Evolutionary conservation across 2,797 vertebrate species (phyloP).

Genomic region (Cryptoblepharus egeriae): DNA sequence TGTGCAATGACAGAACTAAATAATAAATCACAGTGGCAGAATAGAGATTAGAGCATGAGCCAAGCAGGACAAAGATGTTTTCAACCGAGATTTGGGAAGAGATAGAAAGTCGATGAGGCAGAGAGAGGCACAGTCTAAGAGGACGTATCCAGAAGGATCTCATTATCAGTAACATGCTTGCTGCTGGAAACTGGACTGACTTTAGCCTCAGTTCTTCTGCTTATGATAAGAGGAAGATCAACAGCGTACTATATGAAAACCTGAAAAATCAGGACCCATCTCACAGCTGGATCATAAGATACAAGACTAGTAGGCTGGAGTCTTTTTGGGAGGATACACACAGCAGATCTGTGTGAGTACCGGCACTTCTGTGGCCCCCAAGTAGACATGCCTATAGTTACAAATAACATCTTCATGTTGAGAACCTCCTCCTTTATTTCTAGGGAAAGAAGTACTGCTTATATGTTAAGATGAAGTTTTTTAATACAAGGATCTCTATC

Average conservation of each 20-base stretch:
- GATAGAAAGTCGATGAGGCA: not conserved
- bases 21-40: conserved; percentile 2
- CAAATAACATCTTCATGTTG: too few species aligned
- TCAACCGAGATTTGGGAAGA: not conserved
- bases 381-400: too few species aligned
- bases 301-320: too few species aligned
- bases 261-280: not conserved
- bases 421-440: too few species aligned
- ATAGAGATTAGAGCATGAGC: not conserved
- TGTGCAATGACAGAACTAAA: not conserved
- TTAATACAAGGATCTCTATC: too few species aligned
- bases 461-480: too few species aligned
- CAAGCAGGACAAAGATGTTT: not conserved
- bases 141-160: not conserved
- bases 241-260: not conserved
- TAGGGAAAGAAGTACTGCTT: too few species aligned
- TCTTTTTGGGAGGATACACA: too few species aligned
- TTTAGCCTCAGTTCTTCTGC: not conserved
- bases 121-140: not conserved
- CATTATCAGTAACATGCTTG: not conserved
- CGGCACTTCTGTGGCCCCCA: too few species aligned
- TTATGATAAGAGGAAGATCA: not conserved
- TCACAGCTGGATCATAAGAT: not conserved
- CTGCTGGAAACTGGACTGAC: not conserved
- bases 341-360: too few species aligned